Percentiles rank a stretch among this genome's conserved stretches.
phyloP scores from a whole-genome alignment of 2,113 vertebrate genomes.

The Lipotes vexillifer region DNA sequence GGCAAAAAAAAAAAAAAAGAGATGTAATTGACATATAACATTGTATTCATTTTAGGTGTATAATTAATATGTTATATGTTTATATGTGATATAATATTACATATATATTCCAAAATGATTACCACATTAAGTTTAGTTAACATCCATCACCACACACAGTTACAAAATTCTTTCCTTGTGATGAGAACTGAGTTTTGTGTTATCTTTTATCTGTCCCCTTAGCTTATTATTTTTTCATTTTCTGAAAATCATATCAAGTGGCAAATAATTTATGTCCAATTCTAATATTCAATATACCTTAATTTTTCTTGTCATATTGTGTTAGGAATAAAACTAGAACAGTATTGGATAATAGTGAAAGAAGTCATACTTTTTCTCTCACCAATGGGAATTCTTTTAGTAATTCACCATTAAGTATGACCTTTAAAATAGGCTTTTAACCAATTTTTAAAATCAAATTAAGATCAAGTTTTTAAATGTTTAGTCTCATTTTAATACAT shows the following conservation, averaged over 20 bases:
- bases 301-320: conserved; percentile 44
- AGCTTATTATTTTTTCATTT: neutral
- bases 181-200: neutral
- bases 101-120: neutral
- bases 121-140: neutral
- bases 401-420: neutral
- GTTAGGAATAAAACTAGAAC: neutral
- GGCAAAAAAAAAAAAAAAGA: neutral
- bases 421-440: neutral
- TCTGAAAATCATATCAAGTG: neutral
- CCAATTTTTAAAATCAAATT: conserved; percentile 13
- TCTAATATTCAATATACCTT: neutral
- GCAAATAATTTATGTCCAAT: neutral
- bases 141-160: neutral
- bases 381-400: neutral
- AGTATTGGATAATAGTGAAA: neutral
- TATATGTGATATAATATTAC: neutral
- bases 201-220: neutral
- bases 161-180: neutral
- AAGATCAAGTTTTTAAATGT: neutral
- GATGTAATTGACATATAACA: neutral
- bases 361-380: neutral
- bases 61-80: neutral
- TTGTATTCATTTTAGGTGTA: neutral
- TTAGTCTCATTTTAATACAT: neutral